A percentile compares a stretch with the other conserved stretches of the same genome.
These are phyloP conservation scores for Numenius arquata DNA, from an alignment of 2,113 vertebrate species.

Conservation along the genomic window DNA sequence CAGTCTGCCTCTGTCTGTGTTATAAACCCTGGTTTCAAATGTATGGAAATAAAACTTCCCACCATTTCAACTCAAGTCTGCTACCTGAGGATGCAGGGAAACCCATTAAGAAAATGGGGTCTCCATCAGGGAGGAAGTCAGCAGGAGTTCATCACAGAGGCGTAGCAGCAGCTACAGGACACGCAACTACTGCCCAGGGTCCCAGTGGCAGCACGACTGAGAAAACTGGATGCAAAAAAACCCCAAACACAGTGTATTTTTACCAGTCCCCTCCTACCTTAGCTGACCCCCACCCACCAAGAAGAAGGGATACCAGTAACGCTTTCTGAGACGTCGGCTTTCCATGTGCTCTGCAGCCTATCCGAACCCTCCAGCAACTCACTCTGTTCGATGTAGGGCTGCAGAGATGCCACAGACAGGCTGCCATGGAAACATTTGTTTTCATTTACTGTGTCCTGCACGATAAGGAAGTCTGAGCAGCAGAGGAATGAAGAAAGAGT, in stretches of 20 bases:
- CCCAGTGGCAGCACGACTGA: not conserved
- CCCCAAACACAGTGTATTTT: not conserved
- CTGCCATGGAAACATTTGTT: constrained; percentile 38
- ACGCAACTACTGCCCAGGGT: not conserved
- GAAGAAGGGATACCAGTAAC: not conserved
- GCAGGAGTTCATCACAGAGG: not conserved
- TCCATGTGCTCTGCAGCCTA: not conserved
- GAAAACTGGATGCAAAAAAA: not conserved
- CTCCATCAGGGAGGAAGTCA: not conserved
- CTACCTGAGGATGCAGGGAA: not conserved
- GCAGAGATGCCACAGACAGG: not conserved
- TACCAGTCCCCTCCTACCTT: not conserved
- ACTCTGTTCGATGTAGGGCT: not conserved
- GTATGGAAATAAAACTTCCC: not conserved
- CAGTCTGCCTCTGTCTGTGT: not conserved
- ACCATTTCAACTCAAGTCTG: not conserved
- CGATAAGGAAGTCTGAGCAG: not conserved
- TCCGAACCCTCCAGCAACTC: not conserved
- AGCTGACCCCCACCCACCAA: not conserved
- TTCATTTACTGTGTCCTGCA: constrained; percentile 1
- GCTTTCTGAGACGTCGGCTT: not conserved
- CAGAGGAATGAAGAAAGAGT: not conserved
- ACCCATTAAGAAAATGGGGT: not conserved
- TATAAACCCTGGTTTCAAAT: not conserved
- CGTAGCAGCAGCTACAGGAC: rapidly evolving